Percentiles rank a stretch among this genome's conserved stretches.
phyloP scores from a whole-genome alignment of 92 coral and sea anemone genomes.

The Montipora capitata region DNA sequence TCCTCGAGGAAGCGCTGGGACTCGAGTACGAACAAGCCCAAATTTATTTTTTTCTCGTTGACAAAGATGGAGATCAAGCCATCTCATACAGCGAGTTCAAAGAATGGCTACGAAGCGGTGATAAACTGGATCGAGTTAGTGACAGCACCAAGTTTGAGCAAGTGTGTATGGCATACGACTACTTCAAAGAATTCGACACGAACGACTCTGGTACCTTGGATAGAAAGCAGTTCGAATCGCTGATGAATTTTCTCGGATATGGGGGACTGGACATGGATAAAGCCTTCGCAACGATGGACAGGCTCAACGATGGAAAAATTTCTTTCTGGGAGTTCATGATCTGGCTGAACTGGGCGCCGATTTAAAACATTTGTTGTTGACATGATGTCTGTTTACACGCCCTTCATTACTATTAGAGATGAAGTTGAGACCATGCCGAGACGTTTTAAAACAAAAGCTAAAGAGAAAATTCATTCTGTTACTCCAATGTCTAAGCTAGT shows the following conservation, averaged over 20 bases:
- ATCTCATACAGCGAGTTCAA: slow-evolving; percentile 70
- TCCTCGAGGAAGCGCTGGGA: slow-evolving; percentile 77
- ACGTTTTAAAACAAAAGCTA: no score
- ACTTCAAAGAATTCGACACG: slow-evolving; percentile 78
- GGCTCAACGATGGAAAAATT: slow-evolving; percentile 75
- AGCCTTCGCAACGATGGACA: slow-evolving; percentile 70
- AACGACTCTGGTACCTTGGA: slow-evolving; percentile 79
- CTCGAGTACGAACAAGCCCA: slow-evolving; percentile 68
- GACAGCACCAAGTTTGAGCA: slow-evolving; percentile 57
- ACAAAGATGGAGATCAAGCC: slow-evolving; percentile 78
- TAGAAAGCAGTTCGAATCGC: slow-evolving; percentile 63
- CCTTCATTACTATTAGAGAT: no score
- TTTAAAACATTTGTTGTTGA: neutral
- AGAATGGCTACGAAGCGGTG: slow-evolving; percentile 79
- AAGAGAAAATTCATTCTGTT: no score
- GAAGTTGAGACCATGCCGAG: no score
- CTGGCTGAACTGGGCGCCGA: slow-evolving; percentile 86
- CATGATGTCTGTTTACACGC: no score
- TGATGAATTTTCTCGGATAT: slow-evolving; percentile 78
- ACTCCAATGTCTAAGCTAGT: no score
- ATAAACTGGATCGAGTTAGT: slow-evolving; percentile 53
- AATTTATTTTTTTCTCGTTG: slow-evolving; percentile 68
- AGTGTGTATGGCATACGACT: slow-evolving; percentile 70
- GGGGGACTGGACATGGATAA: slow-evolving; percentile 54
- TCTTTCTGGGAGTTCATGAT: slow-evolving; percentile 85